Conservation (phyloP, 2,113 vertebrate species). For the Amblyopsis rosae region DNA sequence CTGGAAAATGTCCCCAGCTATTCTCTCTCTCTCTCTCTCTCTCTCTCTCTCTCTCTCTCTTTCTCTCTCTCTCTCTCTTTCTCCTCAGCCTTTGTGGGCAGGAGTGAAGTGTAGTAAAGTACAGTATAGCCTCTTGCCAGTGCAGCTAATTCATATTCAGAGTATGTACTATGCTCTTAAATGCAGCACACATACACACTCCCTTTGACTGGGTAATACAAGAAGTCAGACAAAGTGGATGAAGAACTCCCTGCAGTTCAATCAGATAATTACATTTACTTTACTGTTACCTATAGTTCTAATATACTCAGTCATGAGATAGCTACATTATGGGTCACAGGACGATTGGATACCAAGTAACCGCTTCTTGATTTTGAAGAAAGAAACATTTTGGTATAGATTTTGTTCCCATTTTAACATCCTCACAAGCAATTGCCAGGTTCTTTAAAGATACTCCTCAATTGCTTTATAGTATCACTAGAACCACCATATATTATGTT, state of each 20-base stretch:
- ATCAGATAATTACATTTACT: constrained; percentile 31
- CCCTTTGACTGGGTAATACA: constrained; percentile 48
- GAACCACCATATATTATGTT: no score
- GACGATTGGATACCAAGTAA: background rate
- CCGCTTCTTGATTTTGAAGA: background rate
- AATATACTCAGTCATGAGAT: background rate
- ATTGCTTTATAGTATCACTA: background rate
- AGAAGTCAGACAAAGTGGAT: constrained; percentile 17
- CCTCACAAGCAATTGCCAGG: background rate
- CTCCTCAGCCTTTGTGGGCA: constrained; percentile 27
- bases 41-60: constrained; percentile 45
- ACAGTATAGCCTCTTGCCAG: constrained; percentile 57
- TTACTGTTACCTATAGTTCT: background rate
- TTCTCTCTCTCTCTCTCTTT: constrained; percentile 2
- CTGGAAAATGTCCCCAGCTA: constrained; percentile 42
- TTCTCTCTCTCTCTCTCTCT: constrained; percentile 52
- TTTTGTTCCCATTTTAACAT: background rate
- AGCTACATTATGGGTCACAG: background rate
- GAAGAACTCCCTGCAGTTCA: constrained; percentile 22
- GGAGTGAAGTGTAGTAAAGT: constrained; percentile 41
- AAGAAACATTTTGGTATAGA: background rate
- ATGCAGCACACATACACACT: background rate
- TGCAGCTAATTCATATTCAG: constrained; percentile 57
- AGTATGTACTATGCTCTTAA: constrained; percentile 10
- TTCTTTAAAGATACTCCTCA: background rate